Evolutionary conservation across 2,113 vertebrate species (phyloP), one percentile per base, ranked within the genome.

Genomic region (Entosphenus tridentatus): DNA sequence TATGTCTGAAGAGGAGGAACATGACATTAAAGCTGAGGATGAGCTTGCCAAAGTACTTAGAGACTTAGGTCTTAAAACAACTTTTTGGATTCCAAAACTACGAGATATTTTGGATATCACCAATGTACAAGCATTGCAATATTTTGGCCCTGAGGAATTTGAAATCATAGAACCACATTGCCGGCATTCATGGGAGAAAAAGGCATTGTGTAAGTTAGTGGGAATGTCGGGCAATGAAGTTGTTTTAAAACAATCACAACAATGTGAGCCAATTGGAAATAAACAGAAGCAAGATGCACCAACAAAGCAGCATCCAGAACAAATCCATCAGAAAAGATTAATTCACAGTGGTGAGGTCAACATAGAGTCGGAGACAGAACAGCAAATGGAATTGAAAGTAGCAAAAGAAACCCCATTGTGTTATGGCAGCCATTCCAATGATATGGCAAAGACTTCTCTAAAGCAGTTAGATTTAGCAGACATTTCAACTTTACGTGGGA

Each of bases 11-110:
- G n/a, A 55, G 2, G 8, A 56, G 1, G 10, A 57, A 2, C n/a
- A 65, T 8, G 17, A 13, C 57, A 0, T 2, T 0, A 13, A 57
- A 69, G 69, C 21, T 9, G 55, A 11, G 3, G 18, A 59, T 2
- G 57, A 71, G 0, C 74, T 82, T 67, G 67, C 56, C 68, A 10
- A 76, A 11, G 68, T 57, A 6, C 70, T 78, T 11, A 12, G 4
- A 68, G 16, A 74, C 8, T 73, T 70, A 68, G 78, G 71, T 2
- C 57, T 80, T 70, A 70, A 70, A 69, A 1, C 1, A 13, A 18
- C 2, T 1, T 72, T 72, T 70, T 79, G 76, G 80, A 11, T 80
- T 2, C 72, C 75, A 11, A 75, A 71, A 8, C 57, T 77, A 8
- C 57, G 56, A 0, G 14, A 77, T 69, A 2, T 72, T 1, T n/a